Evolutionary conservation across 2,888 invertebrate genomes (phyloP), one percentile per base, ranked within the genome.

Genomic region (Hyposoter didymator): DNA sequence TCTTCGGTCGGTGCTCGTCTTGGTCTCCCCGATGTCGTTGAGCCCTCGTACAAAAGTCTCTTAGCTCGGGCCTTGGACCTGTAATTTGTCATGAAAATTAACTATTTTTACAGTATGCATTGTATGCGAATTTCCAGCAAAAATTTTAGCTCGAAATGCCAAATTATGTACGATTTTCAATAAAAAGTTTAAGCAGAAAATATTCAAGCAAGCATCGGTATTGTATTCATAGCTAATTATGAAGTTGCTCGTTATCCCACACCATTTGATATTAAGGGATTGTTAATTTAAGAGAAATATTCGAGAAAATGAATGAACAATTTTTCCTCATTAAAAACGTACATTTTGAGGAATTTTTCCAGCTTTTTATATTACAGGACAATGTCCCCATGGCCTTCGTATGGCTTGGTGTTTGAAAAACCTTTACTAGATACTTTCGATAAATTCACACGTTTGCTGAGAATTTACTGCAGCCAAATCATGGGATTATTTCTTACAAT

Each of bases 1-100:
- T 97, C 97, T 94, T 96, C 96, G 92, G 96, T 96, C 90, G 97
- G 95, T 88, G 96, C 95, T 81, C 96, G 95, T 72, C 94, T 91
- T 28, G 94, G 94, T 73, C 91, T 91, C 84, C 91, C 91, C 82
- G 92, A 89, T 82, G 87, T 90, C 94, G 95, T 95, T 94, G 95
- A 94, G 93, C 95, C 90, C 92, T 95, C 94, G 88, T 93, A 94
- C 92, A 95, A 94, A 92, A 94, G 95, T 91, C 95, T 94, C 85
- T 95, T 94, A 90, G 94, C 94, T 49, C 96, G 93, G 91, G 95
- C 92, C 94, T 95, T 94, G 91, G 95, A 95, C 93, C 95, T 94
- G 93, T 28, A 59, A 59, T 59, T 22, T 1, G 22, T 55, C 1
- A 28, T 59, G 4, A 14, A 28, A 59, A 59, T 19, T 22, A 28